Evolutionary conservation across 37 sponge, comb jelly and placozoan genomes (phyloP).

Genomic region (Ianthella basta): DNA sequence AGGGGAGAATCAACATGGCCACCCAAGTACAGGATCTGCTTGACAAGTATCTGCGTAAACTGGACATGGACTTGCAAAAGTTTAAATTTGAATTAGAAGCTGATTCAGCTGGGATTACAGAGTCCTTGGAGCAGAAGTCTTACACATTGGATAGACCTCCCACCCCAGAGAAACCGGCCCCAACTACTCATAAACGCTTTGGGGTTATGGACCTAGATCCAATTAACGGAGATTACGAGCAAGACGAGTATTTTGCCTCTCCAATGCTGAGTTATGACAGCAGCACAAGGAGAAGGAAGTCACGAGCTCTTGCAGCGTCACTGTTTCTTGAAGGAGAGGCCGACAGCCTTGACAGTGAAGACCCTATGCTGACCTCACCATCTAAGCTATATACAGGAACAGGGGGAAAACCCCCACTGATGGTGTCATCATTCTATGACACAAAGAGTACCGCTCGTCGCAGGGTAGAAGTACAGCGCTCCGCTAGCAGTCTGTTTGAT

Average conservation of each 20-base stretch:
- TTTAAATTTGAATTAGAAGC: slow-evolving; percentile 98
- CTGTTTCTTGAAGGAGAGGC: slow-evolving; percentile 41
- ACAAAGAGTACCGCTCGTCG: slow-evolving; percentile 40
- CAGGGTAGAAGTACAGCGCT: not conserved
- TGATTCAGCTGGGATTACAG: slow-evolving; percentile 97
- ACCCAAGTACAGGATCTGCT: slow-evolving; percentile 78
- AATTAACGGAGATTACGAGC: slow-evolving; percentile 52
- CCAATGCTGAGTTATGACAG: slow-evolving; percentile 37
- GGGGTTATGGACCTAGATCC: slow-evolving; percentile 40
- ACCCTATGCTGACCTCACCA: slow-evolving; percentile 46
- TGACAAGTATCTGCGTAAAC: slow-evolving; percentile 80
- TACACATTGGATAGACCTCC: slow-evolving; percentile 77
- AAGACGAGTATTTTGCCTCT: slow-evolving; percentile 49
- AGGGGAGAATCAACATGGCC: slow-evolving; percentile 73
- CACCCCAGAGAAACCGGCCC: slow-evolving; percentile 66
- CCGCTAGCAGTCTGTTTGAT: not conserved
- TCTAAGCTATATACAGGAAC: slow-evolving; percentile 65
- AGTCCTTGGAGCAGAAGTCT: slow-evolving; percentile 87
- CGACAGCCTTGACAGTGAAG: slow-evolving; percentile 60
- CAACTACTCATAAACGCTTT: slow-evolving; percentile 42
- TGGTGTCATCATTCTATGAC: slow-evolving; percentile 37
- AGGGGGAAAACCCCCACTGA: slow-evolving; percentile 81
- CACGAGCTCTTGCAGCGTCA: not conserved
- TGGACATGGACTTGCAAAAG: slow-evolving; percentile 88
- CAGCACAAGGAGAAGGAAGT: not conserved